These are phyloP conservation scores for Cantharis lateralis DNA, from an alignment of 2,888 invertebrate genomes.

Conservation along the genomic window DNA sequence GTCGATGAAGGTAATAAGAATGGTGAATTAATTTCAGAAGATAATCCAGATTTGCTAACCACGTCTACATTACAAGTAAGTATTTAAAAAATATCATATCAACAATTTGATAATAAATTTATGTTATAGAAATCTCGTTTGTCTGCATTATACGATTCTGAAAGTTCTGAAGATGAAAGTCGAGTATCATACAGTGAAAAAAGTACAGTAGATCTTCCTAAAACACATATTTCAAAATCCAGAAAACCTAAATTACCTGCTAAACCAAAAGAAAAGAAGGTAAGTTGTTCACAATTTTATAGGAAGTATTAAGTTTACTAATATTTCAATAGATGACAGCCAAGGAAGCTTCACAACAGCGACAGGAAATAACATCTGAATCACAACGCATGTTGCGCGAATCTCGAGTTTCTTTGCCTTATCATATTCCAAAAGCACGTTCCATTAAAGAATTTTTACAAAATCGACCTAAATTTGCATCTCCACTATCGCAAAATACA, in stretches of 20 bases:
- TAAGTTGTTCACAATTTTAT: background rate
- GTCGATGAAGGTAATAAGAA: slow-evolving; percentile 27
- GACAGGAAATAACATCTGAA: slow-evolving; percentile 80
- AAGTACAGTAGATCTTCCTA: background rate
- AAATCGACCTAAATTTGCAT: slow-evolving; percentile 56
- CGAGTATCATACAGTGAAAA: background rate
- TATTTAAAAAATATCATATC: slow-evolving; percentile 5
- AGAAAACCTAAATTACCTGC: background rate
- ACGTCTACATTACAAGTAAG: background rate
- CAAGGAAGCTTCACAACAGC: slow-evolving; percentile 70
- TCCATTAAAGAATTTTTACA: slow-evolving; percentile 79
- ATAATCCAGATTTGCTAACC: background rate
- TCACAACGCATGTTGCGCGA: slow-evolving; percentile 82
- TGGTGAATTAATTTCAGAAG: slow-evolving; percentile 32
- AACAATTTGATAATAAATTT: background rate
- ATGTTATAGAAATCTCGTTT: slow-evolving; percentile 45
- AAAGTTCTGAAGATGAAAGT: slow-evolving; percentile 57
- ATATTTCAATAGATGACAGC: slow-evolving; percentile 62
- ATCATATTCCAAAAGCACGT: slow-evolving; percentile 82
- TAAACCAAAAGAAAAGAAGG: background rate
- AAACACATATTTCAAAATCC: background rate
- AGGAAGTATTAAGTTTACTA: background rate
- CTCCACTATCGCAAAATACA: slow-evolving; percentile 45
- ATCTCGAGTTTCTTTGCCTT: slow-evolving; percentile 76
- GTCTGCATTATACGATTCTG: slow-evolving; percentile 61